These are phyloP conservation scores for Hypercompe scribonia DNA, from an alignment of 2,888 invertebrate genomes.

Conservation along the genomic window DNA sequence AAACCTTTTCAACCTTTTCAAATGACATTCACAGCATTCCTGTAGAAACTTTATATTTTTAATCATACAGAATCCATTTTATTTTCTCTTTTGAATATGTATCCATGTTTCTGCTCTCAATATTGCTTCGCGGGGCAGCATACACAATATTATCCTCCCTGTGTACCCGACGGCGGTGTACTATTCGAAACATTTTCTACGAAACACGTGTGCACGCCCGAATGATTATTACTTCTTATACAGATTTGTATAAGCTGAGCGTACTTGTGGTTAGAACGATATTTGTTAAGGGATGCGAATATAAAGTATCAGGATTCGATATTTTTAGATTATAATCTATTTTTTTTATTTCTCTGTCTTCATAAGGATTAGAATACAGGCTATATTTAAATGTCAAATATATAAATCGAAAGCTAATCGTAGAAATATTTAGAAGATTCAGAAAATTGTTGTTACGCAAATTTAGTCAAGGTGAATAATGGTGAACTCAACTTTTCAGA, in stretches of 20 bases:
- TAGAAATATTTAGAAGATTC: too few species aligned
- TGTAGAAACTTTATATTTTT: slow-evolving; percentile 49
- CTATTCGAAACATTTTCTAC: slow-evolving; percentile 71
- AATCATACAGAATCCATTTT: slow-evolving; percentile 58
- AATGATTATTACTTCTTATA: slow-evolving; percentile 80
- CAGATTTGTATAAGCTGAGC: slow-evolving; percentile 51
- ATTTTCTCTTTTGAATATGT: slow-evolving; percentile 73
- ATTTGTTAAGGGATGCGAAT: slow-evolving; percentile 18
- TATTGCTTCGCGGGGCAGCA: slow-evolving; percentile 72
- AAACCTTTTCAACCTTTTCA: slow-evolving; percentile 2
- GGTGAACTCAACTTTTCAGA: not conserved
- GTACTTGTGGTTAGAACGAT: slow-evolving; percentile 38
- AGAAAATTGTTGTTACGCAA: not conserved
- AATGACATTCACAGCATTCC: slow-evolving; percentile 31
- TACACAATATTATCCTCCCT: slow-evolving; percentile 51
- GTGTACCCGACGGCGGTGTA: slow-evolving; percentile 56
- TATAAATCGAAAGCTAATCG: too few species aligned
- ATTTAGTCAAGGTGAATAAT: not conserved
- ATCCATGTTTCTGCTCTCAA: slow-evolving; percentile 72
- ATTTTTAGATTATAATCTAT: not conserved
- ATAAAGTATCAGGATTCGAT: not conserved
- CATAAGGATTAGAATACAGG: not conserved
- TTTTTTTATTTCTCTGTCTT: not conserved
- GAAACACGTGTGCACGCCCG: slow-evolving; percentile 76
- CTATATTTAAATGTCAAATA: not conserved